Conservation (phyloP, 2,113 vertebrate genomes). For the Pterocles orientalis region DNA sequence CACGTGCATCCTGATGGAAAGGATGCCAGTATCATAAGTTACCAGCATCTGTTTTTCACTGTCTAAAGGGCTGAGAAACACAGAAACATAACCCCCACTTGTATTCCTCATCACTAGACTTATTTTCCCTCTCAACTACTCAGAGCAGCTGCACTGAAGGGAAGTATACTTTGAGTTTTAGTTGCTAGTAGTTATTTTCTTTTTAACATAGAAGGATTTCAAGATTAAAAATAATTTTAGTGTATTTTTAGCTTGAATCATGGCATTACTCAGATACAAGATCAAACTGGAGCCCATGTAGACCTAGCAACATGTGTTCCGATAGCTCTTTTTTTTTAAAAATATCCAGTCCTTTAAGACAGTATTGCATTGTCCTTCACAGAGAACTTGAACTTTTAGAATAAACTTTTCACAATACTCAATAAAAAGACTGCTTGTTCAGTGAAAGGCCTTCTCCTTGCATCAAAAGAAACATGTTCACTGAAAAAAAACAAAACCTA, state of each 20-base stretch:
- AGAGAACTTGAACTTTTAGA: background rate
- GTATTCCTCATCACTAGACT: background rate
- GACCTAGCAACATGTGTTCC: background rate
- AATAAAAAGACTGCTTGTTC: background rate
- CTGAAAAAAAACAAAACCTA: background rate
- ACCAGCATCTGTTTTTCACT: background rate
- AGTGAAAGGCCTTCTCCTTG: background rate
- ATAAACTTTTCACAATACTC: background rate
- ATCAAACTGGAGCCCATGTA: background rate
- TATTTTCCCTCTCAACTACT: background rate
- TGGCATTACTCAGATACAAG: background rate
- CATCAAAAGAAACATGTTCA: background rate
- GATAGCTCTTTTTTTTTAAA: background rate
- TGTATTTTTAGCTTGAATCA: background rate
- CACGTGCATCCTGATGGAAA: background rate
- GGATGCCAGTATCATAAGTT: background rate
- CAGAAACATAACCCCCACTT: background rate
- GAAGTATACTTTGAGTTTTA: background rate
- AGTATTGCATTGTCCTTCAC: background rate
- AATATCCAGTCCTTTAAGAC: background rate
- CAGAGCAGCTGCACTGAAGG: background rate
- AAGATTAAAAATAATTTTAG: background rate
- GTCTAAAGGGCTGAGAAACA: background rate
- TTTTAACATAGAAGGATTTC: background rate
- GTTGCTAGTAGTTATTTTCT: background rate